These are phyloP conservation scores for Drosophila azteca DNA, from an alignment of 1,140 invertebrate species.

Conservation along the genomic window DNA sequence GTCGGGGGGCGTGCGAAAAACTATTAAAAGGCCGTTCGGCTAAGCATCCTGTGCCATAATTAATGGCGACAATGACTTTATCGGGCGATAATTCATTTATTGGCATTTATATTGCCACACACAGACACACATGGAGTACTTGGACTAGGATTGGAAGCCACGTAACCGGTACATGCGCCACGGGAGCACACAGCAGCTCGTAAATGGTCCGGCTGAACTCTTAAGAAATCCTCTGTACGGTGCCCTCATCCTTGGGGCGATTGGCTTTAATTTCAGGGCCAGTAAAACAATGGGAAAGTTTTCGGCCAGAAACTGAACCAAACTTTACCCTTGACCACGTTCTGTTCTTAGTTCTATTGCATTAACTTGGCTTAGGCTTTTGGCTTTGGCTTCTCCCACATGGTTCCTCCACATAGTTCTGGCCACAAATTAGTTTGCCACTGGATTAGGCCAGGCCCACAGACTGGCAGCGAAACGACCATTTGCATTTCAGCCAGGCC, in stretches of 20 bases:
- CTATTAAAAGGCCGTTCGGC: slow-evolving; percentile 58
- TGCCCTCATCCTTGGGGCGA: slow-evolving; percentile 30
- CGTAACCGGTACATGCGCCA: slow-evolving; percentile 34
- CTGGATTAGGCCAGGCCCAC: slow-evolving; percentile 8
- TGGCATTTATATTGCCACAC: slow-evolving; percentile 50
- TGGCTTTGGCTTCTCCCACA: slow-evolving; percentile 3
- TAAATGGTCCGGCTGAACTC: slow-evolving; percentile 46
- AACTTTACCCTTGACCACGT: slow-evolving; percentile 41
- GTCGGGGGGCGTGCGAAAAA: slow-evolving; percentile 50
- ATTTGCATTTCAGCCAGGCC: slow-evolving; percentile 2
- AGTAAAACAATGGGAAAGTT: slow-evolving; percentile 34
- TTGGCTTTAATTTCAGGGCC: slow-evolving; percentile 58
- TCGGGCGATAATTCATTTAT: slow-evolving; percentile 77
- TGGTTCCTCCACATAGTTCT: slow-evolving; percentile 23
- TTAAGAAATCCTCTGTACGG: slow-evolving; percentile 14
- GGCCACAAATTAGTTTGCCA: slow-evolving; percentile 25
- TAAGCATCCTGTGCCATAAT: slow-evolving; percentile 55
- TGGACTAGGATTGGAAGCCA: slow-evolving; percentile 1
- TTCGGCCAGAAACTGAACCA: slow-evolving; percentile 37
- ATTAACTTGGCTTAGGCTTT: slow-evolving; percentile 42
- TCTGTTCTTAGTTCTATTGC: slow-evolving; percentile 42
- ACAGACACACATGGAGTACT: slow-evolving; percentile 18
- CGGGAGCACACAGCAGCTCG: slow-evolving; percentile 17
- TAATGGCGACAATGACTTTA: slow-evolving; percentile 77
- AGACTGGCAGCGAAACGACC: not conserved